Conservation (phyloP, 1,140 invertebrate genomes). For the Thalassaphorura encarpata region DNA sequence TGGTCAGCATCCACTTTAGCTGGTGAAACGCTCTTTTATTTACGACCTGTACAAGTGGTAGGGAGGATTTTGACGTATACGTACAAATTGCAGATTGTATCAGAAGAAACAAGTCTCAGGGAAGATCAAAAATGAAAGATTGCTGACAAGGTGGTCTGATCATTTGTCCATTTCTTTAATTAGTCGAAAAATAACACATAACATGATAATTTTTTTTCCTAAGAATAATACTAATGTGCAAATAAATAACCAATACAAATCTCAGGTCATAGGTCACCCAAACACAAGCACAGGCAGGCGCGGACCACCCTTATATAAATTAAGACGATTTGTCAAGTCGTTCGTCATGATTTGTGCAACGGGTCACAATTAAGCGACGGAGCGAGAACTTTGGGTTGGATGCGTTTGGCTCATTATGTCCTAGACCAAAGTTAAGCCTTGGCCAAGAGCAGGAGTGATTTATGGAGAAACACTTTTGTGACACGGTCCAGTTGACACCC, state of each 20-base stretch:
- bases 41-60: background rate
- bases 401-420: background rate
- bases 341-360: background rate
- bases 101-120: background rate
- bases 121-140: background rate
- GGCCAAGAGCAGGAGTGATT: background rate
- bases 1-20: slow-evolving; percentile 4
- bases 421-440: background rate
- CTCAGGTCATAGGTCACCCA: background rate
- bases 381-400: background rate
- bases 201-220: too few relatives aligned
- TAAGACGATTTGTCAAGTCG: background rate
- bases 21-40: background rate
- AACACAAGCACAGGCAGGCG: background rate
- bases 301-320: background rate
- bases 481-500: slow-evolving; percentile 14
- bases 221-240: too few relatives aligned
- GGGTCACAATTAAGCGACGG: background rate
- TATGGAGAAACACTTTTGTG: slow-evolving; percentile 4
- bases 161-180: background rate
- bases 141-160: background rate
- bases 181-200: too few relatives aligned
- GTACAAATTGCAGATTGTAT: background rate
- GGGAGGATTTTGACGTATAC: background rate
- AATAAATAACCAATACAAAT: too few relatives aligned